Evolutionary conservation across 2,797 vertebrate species (phyloP).

Genomic region (Characodon lateralis): DNA sequence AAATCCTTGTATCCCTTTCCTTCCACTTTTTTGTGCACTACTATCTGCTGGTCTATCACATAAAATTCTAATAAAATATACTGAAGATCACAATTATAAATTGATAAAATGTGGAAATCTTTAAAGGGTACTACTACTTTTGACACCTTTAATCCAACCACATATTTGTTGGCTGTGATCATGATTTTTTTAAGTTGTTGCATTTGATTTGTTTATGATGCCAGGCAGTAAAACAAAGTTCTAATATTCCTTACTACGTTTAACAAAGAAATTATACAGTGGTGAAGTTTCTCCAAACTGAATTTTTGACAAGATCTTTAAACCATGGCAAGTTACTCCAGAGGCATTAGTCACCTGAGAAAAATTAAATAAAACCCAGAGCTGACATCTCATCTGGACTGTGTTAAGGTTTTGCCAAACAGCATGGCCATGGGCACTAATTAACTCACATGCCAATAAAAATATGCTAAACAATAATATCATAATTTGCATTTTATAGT

Average conservation of each 20-base stretch:
- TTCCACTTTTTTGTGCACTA: no score
- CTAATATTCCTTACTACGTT: not conserved
- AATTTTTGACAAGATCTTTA: slow-evolving; percentile 54
- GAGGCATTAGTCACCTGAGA: slow-evolving; percentile 73
- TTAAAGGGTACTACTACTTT: not conserved
- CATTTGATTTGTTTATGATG: slow-evolving; percentile 19
- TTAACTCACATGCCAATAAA: slow-evolving; percentile 39
- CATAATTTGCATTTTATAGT: not conserved
- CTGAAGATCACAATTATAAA: not conserved
- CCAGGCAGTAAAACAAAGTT: not conserved
- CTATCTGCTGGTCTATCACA: not conserved
- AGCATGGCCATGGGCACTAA: slow-evolving; percentile 50
- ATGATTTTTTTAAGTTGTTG: not conserved
- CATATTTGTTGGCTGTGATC: not conserved
- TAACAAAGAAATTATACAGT: slow-evolving; percentile 29
- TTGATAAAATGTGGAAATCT: not conserved
- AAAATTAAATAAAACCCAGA: slow-evolving; percentile 63
- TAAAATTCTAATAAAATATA: not conserved
- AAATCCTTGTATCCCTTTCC: no score
- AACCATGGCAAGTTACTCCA: slow-evolving; percentile 65
- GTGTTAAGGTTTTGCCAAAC: slow-evolving; percentile 49
- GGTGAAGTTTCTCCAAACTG: slow-evolving; percentile 32
- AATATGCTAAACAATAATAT: slow-evolving; percentile 19
- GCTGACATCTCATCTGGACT: slow-evolving; percentile 54
- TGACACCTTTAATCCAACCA: not conserved